Evolutionary conservation across 2,113 vertebrate genomes (phyloP).

Genomic region (Saiga tatarica): DNA sequence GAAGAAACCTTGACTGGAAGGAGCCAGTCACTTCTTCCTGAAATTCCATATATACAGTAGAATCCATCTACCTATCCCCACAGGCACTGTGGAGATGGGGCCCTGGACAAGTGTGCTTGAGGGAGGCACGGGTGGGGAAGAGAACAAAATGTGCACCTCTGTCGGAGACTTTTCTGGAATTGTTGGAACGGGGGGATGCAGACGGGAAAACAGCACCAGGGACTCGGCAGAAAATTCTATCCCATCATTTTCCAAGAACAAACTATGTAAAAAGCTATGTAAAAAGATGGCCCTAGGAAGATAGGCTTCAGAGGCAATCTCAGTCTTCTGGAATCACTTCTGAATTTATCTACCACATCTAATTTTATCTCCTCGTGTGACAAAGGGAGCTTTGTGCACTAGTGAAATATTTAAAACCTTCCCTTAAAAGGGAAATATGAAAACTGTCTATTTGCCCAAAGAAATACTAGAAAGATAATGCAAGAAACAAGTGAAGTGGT

Average conservation of each 20-base stretch:
- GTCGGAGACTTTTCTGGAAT: not conserved
- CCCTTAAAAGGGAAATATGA: not conserved
- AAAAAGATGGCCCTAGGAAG: not conserved
- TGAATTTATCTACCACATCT: not conserved
- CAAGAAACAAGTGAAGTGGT: not conserved
- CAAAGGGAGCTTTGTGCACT: not conserved
- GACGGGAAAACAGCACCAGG: not conserved
- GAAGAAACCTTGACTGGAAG: not conserved
- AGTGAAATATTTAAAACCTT: not conserved
- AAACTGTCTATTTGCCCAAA: not conserved
- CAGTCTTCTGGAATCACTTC: not conserved
- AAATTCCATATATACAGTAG: fast-evolving
- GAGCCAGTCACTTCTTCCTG: not conserved
- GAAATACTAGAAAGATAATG: not conserved
- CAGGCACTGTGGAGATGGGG: not conserved
- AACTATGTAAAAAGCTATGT: not conserved
- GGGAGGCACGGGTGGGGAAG: not conserved
- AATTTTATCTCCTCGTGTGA: not conserved
- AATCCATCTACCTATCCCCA: not conserved
- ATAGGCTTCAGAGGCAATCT: not conserved
- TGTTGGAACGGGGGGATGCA: not conserved
- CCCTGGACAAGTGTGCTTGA: not conserved
- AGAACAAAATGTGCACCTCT: not conserved
- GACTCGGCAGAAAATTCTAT: not conserved
- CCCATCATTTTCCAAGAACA: not conserved